Evolutionary conservation across 1,140 invertebrate genomes (phyloP).

Genomic region (Cepaea nemoralis): DNA sequence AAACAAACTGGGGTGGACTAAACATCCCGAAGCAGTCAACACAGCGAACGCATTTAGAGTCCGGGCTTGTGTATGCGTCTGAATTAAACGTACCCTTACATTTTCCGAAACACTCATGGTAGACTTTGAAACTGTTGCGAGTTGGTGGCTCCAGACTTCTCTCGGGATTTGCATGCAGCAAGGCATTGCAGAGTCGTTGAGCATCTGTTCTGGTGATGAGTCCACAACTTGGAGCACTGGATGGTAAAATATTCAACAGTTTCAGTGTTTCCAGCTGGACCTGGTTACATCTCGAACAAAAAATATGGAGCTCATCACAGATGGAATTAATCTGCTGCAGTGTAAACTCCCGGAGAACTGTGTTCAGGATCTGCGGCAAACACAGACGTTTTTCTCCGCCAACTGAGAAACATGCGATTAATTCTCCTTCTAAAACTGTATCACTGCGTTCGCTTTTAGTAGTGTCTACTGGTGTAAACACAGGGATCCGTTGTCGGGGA

Average conservation of each 20-base stretch:
- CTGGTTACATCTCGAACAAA: slow-evolving; percentile 90
- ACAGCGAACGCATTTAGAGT: slow-evolving; percentile 91
- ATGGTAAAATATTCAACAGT: slow-evolving; percentile 82
- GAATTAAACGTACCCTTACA: slow-evolving; percentile 88
- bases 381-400: slow-evolving; percentile 95
- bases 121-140: slow-evolving; percentile 78
- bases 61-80: slow-evolving; percentile 81
- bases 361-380: slow-evolving; percentile 93
- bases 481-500: slow-evolving; percentile 77
- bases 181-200: slow-evolving; percentile 89
- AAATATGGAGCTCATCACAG: slow-evolving; percentile 95
- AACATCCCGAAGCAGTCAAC: slow-evolving; percentile 88
- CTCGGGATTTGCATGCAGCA: slow-evolving; percentile 73
- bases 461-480: slow-evolving; percentile 84
- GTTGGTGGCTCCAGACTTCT: slow-evolving; percentile 56
- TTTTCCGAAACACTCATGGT: slow-evolving; percentile 97
- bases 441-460: slow-evolving; percentile 86
- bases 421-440: slow-evolving; percentile 89
- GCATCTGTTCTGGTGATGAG: slow-evolving; percentile 97
- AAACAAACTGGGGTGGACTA: slow-evolving; percentile 90
- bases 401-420: slow-evolving; percentile 93
- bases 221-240: slow-evolving; percentile 87
- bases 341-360: slow-evolving; percentile 87
- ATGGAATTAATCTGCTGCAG: slow-evolving; percentile 88
- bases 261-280: slow-evolving; percentile 92